Conservation (phyloP, 2,113 vertebrate genomes). For the Chitala chitala region DNA sequence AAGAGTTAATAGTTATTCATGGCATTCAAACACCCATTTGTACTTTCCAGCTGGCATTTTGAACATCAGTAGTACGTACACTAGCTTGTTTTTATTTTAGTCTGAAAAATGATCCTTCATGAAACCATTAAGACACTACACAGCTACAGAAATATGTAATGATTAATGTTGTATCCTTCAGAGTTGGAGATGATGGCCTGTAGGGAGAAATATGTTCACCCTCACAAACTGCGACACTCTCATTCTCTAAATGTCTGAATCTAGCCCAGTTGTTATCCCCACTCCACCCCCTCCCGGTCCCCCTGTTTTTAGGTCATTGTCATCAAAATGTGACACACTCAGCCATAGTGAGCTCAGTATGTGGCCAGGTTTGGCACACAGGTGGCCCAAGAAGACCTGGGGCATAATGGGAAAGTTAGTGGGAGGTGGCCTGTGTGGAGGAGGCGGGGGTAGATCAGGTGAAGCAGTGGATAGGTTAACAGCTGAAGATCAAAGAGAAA, state of each 20-base stretch:
- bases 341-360: too few relatives aligned
- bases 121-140: background rate
- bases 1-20: background rate
- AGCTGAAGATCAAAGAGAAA: constrained; percentile 44
- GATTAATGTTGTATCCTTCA: background rate
- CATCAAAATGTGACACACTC: background rate
- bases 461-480: constrained; percentile 37
- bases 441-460: too few relatives aligned
- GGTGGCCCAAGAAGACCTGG: background rate
- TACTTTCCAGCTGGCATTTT: background rate
- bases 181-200: background rate
- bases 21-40: too few relatives aligned
- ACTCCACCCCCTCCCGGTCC: background rate
- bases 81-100: background rate
- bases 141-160: background rate
- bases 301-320: background rate
- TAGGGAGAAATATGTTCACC: background rate
- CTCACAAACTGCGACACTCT: background rate
- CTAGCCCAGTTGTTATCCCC: background rate
- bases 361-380: too few relatives aligned
- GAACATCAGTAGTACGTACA: background rate
- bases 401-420: background rate
- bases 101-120: background rate
- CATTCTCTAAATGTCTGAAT: background rate
- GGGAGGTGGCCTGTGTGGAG: constrained; percentile 28